Percentiles rank a stretch among this genome's conserved stretches.
Conservation (phyloP, 1,140 invertebrate species). For the Temnothorax longispinosus region DNA sequence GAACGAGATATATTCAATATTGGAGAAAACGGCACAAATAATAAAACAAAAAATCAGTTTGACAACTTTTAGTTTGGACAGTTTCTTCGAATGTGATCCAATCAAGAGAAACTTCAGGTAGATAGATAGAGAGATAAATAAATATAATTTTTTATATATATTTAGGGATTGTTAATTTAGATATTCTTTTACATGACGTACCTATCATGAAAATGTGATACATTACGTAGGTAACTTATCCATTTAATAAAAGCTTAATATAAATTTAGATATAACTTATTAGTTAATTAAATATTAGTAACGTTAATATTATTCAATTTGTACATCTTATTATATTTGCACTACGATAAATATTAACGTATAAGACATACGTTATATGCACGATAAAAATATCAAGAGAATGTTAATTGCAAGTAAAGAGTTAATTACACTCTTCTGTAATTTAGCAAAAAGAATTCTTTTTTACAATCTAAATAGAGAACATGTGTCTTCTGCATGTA, state of each 20-base stretch:
- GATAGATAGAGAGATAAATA: constrained; percentile 14
- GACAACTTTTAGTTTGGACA: background rate
- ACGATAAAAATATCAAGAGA: background rate
- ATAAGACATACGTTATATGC: background rate
- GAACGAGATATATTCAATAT: constrained; percentile 24
- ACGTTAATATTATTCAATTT: background rate
- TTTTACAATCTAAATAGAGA: background rate
- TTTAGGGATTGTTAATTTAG: constrained; percentile 3
- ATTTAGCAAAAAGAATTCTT: background rate
- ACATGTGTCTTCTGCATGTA: background rate
- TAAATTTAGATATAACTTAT: background rate
- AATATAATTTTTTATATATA: background rate
- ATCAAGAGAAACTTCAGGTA: background rate
- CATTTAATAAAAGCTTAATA: background rate
- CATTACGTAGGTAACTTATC: background rate
- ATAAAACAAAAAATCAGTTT: constrained; percentile 40
- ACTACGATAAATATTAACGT: background rate
- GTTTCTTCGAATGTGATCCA: background rate
- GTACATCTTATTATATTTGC: background rate
- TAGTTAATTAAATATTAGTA: constrained; percentile 24
- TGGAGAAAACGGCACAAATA: background rate
- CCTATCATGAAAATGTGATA: background rate
- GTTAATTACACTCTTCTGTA: background rate
- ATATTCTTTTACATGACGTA: background rate
- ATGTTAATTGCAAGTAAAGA: background rate